Conservation (phyloP, 2,797 vertebrate species). For the Ambastaia sidthimunki region DNA sequence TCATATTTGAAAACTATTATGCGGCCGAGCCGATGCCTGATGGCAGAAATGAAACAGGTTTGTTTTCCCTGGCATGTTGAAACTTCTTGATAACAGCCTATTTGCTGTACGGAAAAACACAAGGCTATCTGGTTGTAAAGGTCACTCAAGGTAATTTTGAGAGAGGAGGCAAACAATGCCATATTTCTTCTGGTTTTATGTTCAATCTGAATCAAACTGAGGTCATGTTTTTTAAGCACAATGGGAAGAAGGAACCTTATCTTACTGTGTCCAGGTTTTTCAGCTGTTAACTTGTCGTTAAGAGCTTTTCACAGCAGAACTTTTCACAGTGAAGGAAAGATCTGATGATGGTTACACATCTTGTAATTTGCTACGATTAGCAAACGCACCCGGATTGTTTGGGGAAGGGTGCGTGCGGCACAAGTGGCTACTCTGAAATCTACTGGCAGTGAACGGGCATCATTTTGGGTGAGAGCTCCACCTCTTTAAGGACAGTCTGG, state of each 20-base stretch:
- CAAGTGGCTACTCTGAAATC: conserved; percentile 53
- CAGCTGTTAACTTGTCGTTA: neutral
- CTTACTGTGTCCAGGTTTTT: neutral
- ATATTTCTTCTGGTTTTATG: conserved; percentile 38
- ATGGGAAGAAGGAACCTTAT: conserved; percentile 16
- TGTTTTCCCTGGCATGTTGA: conserved; percentile 44
- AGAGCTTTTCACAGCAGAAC: neutral
- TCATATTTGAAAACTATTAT: conserved; percentile 53
- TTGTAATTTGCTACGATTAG: conserved; percentile 55
- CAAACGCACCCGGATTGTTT: conserved; percentile 38
- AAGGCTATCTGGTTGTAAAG: conserved; percentile 43
- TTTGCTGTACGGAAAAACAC: conserved; percentile 38
- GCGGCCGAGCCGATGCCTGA: conserved; percentile 26
- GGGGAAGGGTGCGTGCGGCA: conserved; percentile 55
- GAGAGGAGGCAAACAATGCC: conserved; percentile 30
- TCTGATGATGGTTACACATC: conserved; percentile 4
- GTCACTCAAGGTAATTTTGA: conserved; percentile 42
- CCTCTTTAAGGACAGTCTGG: conserved; percentile 67
- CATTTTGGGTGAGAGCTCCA: conserved; percentile 63
- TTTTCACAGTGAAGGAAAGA: neutral
- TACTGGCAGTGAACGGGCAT: conserved; percentile 57
- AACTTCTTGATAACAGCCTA: conserved; percentile 46
- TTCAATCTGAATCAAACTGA: conserved; percentile 8
- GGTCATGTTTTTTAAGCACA: conserved; percentile 11
- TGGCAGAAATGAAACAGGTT: conserved; percentile 48